A percentile compares a stretch with the other conserved stretches of the same genome.
Evolutionary conservation across 2,888 invertebrate genomes (phyloP).

Genomic region (Hirtodrosophila alboralis): DNA sequence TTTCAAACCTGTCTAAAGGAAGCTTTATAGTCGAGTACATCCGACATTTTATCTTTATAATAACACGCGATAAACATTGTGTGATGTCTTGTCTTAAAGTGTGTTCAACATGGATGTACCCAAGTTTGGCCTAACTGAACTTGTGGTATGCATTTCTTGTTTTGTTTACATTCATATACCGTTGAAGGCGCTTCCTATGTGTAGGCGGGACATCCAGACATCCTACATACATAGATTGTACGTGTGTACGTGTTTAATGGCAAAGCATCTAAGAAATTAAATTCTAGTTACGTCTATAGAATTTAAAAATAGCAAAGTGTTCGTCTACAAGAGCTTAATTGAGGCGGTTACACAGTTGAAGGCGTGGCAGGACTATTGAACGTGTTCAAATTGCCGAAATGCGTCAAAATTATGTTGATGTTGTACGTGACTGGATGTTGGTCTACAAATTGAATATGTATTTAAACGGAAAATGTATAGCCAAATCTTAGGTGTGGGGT

Average conservation of each 20-base stretch:
- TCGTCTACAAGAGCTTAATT: slow-evolving; percentile 9
- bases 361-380: slow-evolving; percentile 48
- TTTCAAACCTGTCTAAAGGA: too few species aligned
- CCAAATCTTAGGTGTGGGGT: slow-evolving; percentile 20
- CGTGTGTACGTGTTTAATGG: slow-evolving; percentile 31
- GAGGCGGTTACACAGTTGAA: slow-evolving; percentile 14
- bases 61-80: slow-evolving; percentile 6
- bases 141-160: slow-evolving; percentile 11
- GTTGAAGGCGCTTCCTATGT: background rate
- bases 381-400: slow-evolving; percentile 72
- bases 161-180: slow-evolving; percentile 12
- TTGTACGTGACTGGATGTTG: slow-evolving; percentile 41
- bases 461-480: slow-evolving; percentile 34
- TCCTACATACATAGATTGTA: slow-evolving; percentile 7
- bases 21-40: too few species aligned
- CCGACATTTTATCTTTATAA: slow-evolving; percentile 3
- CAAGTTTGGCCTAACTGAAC: slow-evolving; percentile 9
- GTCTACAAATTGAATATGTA: slow-evolving; percentile 67
- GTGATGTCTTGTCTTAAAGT: slow-evolving; percentile 12
- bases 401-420: slow-evolving; percentile 70
- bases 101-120: slow-evolving; percentile 31
- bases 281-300: slow-evolving; percentile 63
- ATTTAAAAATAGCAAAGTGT: slow-evolving; percentile 58
- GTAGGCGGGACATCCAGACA: background rate
- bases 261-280: slow-evolving; percentile 58